These are phyloP conservation scores for Salvelinus fontinalis DNA, from an alignment of 2,113 vertebrate genomes.

Conservation along the genomic window DNA sequence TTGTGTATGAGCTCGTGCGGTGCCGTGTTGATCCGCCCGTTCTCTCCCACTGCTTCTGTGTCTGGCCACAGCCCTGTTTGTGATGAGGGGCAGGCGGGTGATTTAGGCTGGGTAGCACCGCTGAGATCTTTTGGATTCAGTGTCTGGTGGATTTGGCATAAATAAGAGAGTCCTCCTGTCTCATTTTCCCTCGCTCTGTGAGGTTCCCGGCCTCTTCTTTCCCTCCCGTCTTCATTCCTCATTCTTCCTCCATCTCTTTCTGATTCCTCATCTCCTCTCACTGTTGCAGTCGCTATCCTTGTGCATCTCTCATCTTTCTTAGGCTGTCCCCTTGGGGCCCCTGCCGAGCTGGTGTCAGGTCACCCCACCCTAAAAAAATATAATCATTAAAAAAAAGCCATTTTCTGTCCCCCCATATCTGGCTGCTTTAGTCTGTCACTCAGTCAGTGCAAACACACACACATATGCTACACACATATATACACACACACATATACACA, in stretches of 20 bases:
- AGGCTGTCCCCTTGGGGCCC: constrained; percentile 82
- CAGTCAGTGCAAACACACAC: constrained; percentile 39
- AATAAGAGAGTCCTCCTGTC: constrained; percentile 40
- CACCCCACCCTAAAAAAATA: constrained; percentile 59
- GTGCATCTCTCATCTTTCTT: constrained; percentile 75
- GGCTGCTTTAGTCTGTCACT: constrained; percentile 61
- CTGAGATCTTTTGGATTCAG: constrained; percentile 40
- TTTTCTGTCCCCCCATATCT: constrained; percentile 49
- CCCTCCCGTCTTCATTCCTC: constrained; percentile 40
- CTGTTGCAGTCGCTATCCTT: constrained; percentile 52
- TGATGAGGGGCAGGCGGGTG: constrained; percentile 40
- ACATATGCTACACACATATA: constrained; percentile 10
- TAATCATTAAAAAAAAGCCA: constrained; percentile 24
- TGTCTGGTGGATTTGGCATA: constrained; percentile 50
- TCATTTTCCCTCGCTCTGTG: constrained; percentile 49
- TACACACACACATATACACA: constrained; percentile 34
- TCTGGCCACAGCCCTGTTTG: constrained; percentile 27
- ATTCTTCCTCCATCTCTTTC: constrained; percentile 46
- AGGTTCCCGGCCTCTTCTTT: constrained; percentile 21
- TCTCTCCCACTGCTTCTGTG: background rate
- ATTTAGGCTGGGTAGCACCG: constrained; percentile 23
- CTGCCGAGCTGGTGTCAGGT: constrained; percentile 83
- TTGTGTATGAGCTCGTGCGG: constrained; percentile 28
- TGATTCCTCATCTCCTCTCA: constrained; percentile 62
- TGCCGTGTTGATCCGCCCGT: constrained; percentile 32